phyloP scores from a whole-genome alignment of 2,113 vertebrate species.

The Polyodon spathula region DNA sequence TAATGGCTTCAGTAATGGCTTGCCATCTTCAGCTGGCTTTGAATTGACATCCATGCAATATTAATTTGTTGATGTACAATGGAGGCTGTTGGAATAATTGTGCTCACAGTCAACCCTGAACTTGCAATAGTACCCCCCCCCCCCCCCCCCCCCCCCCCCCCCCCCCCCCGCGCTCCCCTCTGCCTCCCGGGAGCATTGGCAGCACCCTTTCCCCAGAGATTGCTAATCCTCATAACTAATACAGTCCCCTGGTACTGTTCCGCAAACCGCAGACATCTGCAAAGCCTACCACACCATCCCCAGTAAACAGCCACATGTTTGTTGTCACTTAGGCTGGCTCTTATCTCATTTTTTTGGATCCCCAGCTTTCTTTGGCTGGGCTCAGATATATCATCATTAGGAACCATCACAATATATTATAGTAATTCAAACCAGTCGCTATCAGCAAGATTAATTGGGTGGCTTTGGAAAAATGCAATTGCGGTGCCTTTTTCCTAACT shows the following conservation, averaged over 20 bases:
- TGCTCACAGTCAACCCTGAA: conserved; percentile 49
- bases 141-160: conserved; percentile 21
- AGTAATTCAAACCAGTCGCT: conserved; percentile 59
- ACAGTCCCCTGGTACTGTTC: conserved; percentile 47
- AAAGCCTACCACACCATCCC: conserved; percentile 45
- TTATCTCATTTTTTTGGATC: conserved; percentile 58
- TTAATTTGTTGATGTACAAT: conserved; percentile 66
- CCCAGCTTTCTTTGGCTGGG: conserved; percentile 54
- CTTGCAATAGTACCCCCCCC: conserved; percentile 21
- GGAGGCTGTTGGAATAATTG: conserved; percentile 49
- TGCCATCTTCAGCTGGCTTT: conserved; percentile 54
- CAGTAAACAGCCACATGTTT: conserved; percentile 54
- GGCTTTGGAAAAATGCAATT: not conserved
- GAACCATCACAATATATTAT: conserved; percentile 48
- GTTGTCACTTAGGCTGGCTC: conserved; percentile 53
- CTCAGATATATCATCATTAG: conserved; percentile 51
- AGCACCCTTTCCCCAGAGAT: conserved; percentile 12
- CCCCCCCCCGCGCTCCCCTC: conserved; percentile 22
- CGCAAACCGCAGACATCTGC: conserved; percentile 52
- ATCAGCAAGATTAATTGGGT: conserved; percentile 51
- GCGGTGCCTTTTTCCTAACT: not conserved
- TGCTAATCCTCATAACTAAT: conserved; percentile 35
- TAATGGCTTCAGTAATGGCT: conserved; percentile 52
- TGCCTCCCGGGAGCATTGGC: conserved; percentile 29
- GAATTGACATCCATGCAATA: conserved; percentile 61